Evolutionary conservation across 2,888 invertebrate genomes (phyloP), one percentile per base, ranked within the genome.

Genomic region (Dione juno): DNA sequence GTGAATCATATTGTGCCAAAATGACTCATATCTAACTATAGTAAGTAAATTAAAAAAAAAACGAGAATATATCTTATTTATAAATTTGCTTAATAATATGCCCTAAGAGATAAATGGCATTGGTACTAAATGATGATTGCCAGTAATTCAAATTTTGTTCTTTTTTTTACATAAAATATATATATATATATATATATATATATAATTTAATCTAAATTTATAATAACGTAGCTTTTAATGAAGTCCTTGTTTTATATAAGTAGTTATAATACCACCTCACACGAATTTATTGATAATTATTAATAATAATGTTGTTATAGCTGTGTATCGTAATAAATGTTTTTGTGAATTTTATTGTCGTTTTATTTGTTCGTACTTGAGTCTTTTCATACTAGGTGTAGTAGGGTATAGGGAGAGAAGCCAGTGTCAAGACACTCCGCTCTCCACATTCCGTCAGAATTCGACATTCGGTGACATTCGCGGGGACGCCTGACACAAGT

Each of bases 1-100:
- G 74, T 75, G 75, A 74, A 76, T 75, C 61, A 35, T 45, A 35
- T 50, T 71, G 76, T 75, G 76, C 76, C 75, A 77, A 77, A 74
- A 54, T 61, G 19, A 50, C 37, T 19, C 14, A 14, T 35, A 14
- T 43, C 14, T 21, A 59, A 59, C 14, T 43, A 21, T 21, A 59
- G 16, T 35, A 35, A 5, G n/a, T 35, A 10, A 50, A 19, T 50
- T 19, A 16, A 50, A 50, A 48, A 19, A 50, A 16, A 16, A 0
- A 19, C 10, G 10, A 3, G 28, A 3, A 28, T 28, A 28, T n/a
- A n/a, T n/a, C n/a, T n/a, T 16, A 2, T 16, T 48, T 16, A 16
- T 48, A 16, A 48, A 48, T 16, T 45, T 48, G 16, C 7, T 16
- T 16, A 48, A 48, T 48, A 16, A 48, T 8, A n/a, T 48, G 48